Percentiles rank a stretch among this genome's conserved stretches.
phyloP scores from a whole-genome alignment of 1,140 invertebrate species.

The Mesaphorura yosii region DNA sequence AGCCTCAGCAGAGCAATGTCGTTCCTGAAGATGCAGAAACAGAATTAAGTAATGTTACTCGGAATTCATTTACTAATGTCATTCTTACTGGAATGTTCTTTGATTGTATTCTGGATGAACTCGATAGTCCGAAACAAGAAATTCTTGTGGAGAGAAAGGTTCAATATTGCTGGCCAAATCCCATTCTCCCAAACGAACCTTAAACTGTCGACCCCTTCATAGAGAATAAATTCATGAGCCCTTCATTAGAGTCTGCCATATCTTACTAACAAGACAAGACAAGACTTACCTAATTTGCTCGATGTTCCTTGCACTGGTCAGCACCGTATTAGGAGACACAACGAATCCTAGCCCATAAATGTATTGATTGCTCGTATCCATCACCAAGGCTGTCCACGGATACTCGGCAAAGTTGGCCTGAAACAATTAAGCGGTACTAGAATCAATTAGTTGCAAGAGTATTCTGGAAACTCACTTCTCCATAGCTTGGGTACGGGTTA shows the following conservation, averaged over 20 bases:
- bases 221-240: constrained; percentile 16
- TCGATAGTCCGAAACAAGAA: constrained; percentile 43
- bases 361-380: constrained; percentile 20
- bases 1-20: constrained; percentile 57
- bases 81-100: constrained; percentile 44
- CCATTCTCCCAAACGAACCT: constrained; percentile 57
- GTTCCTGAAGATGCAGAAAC: too few species aligned
- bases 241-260: too few species aligned
- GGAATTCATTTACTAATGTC: neutral
- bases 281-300: constrained; percentile 1
- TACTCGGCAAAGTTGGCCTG: constrained; percentile 29
- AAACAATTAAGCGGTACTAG: neutral
- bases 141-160: constrained; percentile 48
- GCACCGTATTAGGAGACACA: constrained; percentile 15
- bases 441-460: neutral
- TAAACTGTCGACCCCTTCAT: constrained; percentile 36
- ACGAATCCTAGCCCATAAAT: constrained; percentile 27
- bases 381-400: constrained; percentile 28
- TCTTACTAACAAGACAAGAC: neutral
- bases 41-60: neutral
- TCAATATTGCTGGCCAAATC: constrained; percentile 47
- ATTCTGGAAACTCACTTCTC: constrained; percentile 21
- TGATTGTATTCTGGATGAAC: constrained; percentile 53
- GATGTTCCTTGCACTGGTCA: constrained; percentile 26
- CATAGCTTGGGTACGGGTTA: constrained; percentile 22